Evolutionary conservation across 2,113 vertebrate genomes (phyloP).

Genomic region (Periophthalmodon schlosseri): DNA sequence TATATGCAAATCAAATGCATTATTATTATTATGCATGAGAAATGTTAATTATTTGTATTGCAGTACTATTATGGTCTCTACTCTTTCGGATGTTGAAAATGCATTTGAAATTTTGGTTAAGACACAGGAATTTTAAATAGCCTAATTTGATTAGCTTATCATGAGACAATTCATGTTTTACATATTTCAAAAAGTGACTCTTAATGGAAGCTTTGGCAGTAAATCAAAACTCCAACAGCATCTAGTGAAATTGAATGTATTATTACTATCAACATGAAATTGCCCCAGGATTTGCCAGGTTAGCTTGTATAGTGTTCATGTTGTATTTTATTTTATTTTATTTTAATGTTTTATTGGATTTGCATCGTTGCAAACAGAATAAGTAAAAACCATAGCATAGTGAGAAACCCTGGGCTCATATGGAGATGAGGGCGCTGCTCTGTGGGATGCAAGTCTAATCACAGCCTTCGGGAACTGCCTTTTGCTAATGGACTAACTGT

Average conservation of each 20-base stretch:
- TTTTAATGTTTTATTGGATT: background rate
- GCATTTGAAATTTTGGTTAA: too few relatives aligned
- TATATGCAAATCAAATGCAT: too few relatives aligned
- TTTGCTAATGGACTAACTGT: background rate
- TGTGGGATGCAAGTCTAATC: background rate
- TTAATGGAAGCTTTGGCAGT: background rate
- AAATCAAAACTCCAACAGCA: background rate
- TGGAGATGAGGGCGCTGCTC: background rate
- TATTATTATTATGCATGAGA: too few relatives aligned
- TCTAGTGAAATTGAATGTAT: too few relatives aligned
- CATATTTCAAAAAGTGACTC: background rate
- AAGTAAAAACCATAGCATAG: background rate
- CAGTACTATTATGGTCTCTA: too few relatives aligned
- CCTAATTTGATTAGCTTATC: background rate
- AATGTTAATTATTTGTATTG: too few relatives aligned
- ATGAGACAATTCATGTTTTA: background rate
- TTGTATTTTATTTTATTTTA: background rate
- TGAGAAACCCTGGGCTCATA: background rate
- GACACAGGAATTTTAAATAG: background rate
- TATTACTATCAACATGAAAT: background rate
- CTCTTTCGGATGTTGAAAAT: too few relatives aligned
- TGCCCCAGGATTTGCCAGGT: background rate
- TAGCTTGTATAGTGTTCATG: background rate
- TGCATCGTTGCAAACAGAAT: background rate
- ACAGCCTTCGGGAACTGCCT: slow-evolving; percentile 2